phyloP scores from a whole-genome alignment of 2,888 invertebrate genomes.

The Stratiomys singularior region DNA sequence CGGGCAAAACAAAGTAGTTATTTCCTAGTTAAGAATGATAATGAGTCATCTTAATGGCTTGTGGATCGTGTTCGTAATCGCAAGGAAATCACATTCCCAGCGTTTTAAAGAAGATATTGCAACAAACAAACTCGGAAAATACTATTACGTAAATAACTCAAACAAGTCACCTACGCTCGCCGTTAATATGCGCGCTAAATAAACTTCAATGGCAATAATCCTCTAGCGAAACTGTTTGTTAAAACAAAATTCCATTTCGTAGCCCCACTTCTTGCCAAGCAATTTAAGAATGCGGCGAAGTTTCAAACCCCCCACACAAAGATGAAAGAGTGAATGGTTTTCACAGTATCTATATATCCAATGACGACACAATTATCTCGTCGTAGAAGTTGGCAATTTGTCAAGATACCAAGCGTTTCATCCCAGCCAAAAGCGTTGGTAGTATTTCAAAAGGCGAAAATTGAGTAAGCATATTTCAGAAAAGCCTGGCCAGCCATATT shows the following conservation, averaged over 20 bases:
- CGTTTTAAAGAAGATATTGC: too few relatives aligned
- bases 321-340: not conserved
- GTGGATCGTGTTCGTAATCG: too few relatives aligned
- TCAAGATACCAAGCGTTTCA: conserved; percentile 14
- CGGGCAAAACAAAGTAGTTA: too few relatives aligned
- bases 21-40: too few relatives aligned
- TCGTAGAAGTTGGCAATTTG: conserved; percentile 15
- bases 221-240: not conserved
- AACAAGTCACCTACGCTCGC: too few relatives aligned
- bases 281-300: conserved; percentile 9
- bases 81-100: too few relatives aligned
- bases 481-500: conserved; percentile 8
- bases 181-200: too few relatives aligned
- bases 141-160: too few relatives aligned
- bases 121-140: too few relatives aligned
- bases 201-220: too few relatives aligned
- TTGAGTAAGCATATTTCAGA: not conserved
- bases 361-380: conserved; percentile 4
- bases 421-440: not conserved
- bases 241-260: not conserved
- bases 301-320: conserved; percentile 7
- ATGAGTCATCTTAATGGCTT: too few relatives aligned
- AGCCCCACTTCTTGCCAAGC: conserved; percentile 9
- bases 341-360: not conserved
- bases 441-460: not conserved